These are phyloP conservation scores for Eupithecia abbreviata DNA, from an alignment of 2,888 invertebrate species.

Conservation along the genomic window DNA sequence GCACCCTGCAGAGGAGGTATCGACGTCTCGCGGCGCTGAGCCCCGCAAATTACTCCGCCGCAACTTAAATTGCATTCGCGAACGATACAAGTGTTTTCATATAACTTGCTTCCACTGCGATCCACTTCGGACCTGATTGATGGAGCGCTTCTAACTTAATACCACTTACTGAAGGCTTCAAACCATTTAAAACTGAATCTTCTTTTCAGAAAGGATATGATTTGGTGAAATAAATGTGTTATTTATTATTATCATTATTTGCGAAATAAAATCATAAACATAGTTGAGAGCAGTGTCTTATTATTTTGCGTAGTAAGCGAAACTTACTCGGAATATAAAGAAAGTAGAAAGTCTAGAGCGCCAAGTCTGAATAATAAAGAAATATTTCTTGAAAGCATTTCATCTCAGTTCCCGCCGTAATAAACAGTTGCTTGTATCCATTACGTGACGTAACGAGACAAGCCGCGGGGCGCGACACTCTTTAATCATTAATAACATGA, in stretches of 20 bases:
- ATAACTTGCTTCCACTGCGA: constrained; percentile 11
- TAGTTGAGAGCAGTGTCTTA: not conserved
- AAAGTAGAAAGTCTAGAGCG: not conserved
- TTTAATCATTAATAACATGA: constrained; percentile 39
- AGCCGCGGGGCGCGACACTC: constrained; percentile 19
- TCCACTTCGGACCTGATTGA: constrained; percentile 10
- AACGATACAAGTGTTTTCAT: constrained; percentile 26
- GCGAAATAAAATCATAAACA: not conserved
- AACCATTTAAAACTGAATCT: not conserved
- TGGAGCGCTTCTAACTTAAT: constrained; percentile 4
- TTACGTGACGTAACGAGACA: not conserved
- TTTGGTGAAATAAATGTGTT: too few species aligned
- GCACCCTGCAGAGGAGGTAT: not conserved
- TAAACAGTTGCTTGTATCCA: constrained; percentile 33
- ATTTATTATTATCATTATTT: too few species aligned
- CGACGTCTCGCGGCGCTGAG: constrained; percentile 19
- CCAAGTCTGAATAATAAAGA: constrained; percentile 19
- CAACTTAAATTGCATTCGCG: constrained; percentile 34
- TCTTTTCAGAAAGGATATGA: not conserved
- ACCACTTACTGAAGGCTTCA: not conserved
- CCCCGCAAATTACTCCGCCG: constrained; percentile 28
- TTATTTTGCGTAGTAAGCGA: not conserved
- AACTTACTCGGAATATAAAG: not conserved
- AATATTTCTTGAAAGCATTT: constrained; percentile 21
- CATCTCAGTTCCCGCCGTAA: constrained; percentile 27